Base-by-base conservation (phyloP, 2,113 vertebrate genomes). In the Plecturocebus donacophilus region DNA sequence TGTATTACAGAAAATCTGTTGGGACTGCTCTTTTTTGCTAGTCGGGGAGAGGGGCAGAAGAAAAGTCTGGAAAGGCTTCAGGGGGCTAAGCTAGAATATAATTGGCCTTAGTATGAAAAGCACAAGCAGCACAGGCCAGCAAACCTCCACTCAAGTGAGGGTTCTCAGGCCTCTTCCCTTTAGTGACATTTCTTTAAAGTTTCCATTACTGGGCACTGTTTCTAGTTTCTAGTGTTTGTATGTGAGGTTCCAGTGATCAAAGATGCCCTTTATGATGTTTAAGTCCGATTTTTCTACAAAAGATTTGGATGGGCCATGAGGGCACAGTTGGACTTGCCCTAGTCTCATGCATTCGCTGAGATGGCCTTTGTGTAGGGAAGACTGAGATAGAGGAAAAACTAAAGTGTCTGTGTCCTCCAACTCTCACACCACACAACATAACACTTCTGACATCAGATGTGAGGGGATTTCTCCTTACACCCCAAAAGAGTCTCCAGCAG, bases 51-150 rank as follows among this genome's bases (percentile, higher is more conserved):
- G 32, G 17, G n/a, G 25, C 25, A 14, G 52, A 47, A 42, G 10
- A 7, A 6, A 14, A 19, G 38, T 6, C 0, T 17, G 3, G 4
- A 25, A 76, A 10, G 14, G 5, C 6, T 58, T 16, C 3, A 16
- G 52, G 40, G 47, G 11, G 9, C 45, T 11, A 12, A 56, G 42
- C 10, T 21, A 56, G 8, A 21, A 4, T 8, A 40, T 2, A 0
- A 25, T 8, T 0, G 42, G n/a, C 6, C 0, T 21, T 12, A 0
- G n/a, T 0, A 1, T 1, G 20, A 20, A 8, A 13, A 40, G 11
- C 0, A 64, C 12, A 64, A 30, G 2, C n/a, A 12, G 11, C 45
- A 2, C 2, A 3, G 25, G 32, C 9, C 0, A 11, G 30, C 42
- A 4, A 3, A 20, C 40, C 47, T 10, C 27, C 2, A 1, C 2